Evolutionary conservation across 1,140 invertebrate genomes (phyloP).

Genomic region (Psilanteris sp.): DNA sequence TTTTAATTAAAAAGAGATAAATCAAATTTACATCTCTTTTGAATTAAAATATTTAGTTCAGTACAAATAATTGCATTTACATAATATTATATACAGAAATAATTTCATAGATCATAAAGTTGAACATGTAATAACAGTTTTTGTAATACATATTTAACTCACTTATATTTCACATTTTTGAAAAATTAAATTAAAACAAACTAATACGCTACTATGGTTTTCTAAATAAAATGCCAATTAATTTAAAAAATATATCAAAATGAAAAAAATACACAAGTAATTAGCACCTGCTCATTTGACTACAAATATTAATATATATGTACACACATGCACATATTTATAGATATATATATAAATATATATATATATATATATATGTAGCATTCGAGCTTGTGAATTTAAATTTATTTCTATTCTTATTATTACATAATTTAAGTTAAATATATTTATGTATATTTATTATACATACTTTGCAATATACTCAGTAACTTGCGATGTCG

Average conservation of each 20-base stretch:
- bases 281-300: conserved; percentile 20
- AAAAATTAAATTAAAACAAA: too few relatives aligned
- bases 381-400: conserved; percentile 14
- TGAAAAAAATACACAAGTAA: conserved; percentile 20
- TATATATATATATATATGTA: conserved; percentile 5
- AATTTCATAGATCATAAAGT: too few relatives aligned
- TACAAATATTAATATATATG: conserved; percentile 20
- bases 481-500: conserved; percentile 14
- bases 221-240: too few relatives aligned
- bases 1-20: conserved; percentile 6
- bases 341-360: background rate
- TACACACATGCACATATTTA: background rate
- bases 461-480: conserved; percentile 37
- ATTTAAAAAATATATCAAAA: background rate
- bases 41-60: too few relatives aligned
- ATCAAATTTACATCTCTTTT: too few relatives aligned
- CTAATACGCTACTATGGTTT: too few relatives aligned
- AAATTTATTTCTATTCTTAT: conserved; percentile 1
- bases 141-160: too few relatives aligned
- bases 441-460: conserved; percentile 25
- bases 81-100: too few relatives aligned
- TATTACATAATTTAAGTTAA: conserved; percentile 16
- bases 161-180: too few relatives aligned
- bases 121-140: too few relatives aligned
- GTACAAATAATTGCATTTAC: too few relatives aligned